Percentiles rank a stretch among this genome's conserved stretches.
Evolutionary conservation across 2,113 vertebrate species (phyloP).

Genomic region (Gnathonemus echidnorhynchus): DNA sequence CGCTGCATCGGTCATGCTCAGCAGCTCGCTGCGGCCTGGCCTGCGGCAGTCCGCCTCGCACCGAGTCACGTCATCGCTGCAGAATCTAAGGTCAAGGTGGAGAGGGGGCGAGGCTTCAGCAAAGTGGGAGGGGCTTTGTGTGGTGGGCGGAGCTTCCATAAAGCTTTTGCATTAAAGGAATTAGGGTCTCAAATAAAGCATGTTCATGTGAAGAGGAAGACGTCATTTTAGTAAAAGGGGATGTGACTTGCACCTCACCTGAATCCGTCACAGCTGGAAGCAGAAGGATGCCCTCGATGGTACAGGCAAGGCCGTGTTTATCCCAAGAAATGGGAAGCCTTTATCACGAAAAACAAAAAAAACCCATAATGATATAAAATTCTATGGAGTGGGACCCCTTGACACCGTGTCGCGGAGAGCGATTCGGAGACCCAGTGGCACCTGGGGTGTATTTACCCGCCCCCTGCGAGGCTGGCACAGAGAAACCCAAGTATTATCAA

Average conservation of each 20-base stretch:
- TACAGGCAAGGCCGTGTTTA: background rate
- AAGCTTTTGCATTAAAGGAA: background rate
- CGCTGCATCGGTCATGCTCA: background rate
- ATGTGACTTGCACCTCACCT: background rate
- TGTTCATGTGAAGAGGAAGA: background rate
- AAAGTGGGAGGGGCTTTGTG: background rate
- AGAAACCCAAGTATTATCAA: constrained; percentile 3
- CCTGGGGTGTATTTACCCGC: background rate
- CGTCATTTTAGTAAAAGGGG: background rate
- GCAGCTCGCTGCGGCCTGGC: background rate
- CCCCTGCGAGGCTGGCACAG: background rate
- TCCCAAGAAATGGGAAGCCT: background rate
- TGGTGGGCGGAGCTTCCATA: background rate
- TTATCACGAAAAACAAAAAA: background rate
- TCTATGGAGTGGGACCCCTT: background rate
- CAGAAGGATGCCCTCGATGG: background rate
- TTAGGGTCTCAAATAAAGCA: background rate
- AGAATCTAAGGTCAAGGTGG: background rate
- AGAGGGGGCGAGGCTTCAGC: background rate
- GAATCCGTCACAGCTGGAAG: background rate
- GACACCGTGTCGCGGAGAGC: background rate
- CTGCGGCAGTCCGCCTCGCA: background rate
- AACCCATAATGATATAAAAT: background rate
- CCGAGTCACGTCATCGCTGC: background rate
- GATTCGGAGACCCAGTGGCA: background rate